These are phyloP conservation scores for Hippopotamyrus pictus DNA, from an alignment of 2,797 vertebrate genomes.

Conservation along the genomic window DNA sequence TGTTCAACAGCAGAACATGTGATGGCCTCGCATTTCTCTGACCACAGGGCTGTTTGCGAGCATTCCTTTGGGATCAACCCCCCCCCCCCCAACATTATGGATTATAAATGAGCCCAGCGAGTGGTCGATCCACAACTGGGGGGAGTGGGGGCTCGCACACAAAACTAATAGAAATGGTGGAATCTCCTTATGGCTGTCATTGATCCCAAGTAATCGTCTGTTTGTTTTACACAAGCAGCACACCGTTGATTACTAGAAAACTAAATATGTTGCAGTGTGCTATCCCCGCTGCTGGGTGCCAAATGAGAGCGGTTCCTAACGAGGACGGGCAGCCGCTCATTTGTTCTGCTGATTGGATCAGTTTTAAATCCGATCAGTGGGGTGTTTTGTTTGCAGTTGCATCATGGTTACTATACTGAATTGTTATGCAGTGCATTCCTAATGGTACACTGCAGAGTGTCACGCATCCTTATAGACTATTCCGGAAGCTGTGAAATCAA, in stretches of 20 bases:
- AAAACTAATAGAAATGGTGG: not conserved
- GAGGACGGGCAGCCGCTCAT: not conserved
- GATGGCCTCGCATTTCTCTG: slow-evolving; percentile 31
- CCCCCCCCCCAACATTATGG: slow-evolving; percentile 15
- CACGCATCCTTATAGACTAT: not conserved
- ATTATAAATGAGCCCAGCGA: slow-evolving; percentile 27
- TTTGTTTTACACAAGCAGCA: slow-evolving; percentile 5
- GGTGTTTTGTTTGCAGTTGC: not conserved
- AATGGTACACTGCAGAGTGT: not conserved
- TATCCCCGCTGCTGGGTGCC: not conserved
- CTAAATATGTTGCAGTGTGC: slow-evolving; percentile 6
- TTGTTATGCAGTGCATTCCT: not conserved
- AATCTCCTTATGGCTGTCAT: not conserved
- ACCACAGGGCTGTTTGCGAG: slow-evolving; percentile 6
- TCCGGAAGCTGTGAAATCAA: not conserved
- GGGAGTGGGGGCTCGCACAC: not conserved
- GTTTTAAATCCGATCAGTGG: not conserved
- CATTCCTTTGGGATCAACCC: slow-evolving; percentile 29
- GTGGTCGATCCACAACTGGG: slow-evolving; percentile 22
- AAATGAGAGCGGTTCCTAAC: not conserved
- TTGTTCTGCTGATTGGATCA: not conserved
- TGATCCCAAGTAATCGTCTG: not conserved
- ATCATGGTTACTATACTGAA: not conserved
- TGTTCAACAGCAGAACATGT: slow-evolving; percentile 23
- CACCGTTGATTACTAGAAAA: slow-evolving; percentile 5